phyloP scores from a whole-genome alignment of 2,888 invertebrate species.

The Molanna angustata region DNA sequence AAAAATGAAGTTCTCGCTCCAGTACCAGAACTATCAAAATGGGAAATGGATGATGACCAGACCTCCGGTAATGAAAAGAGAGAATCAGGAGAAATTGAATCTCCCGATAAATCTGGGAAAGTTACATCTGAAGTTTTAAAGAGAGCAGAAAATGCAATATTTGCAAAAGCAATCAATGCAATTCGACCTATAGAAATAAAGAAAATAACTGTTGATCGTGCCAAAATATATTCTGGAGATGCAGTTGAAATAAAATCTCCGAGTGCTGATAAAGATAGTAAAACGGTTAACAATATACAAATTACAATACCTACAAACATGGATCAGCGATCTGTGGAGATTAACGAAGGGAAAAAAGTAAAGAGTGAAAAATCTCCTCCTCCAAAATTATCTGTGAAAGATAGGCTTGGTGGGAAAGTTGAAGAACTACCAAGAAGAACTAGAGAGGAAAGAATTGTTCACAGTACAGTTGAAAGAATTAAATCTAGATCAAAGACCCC shows the following conservation, averaged over 20 bases:
- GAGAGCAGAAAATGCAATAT: constrained; percentile 87
- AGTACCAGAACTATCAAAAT: constrained; percentile 80
- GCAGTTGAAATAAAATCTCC: constrained; percentile 34
- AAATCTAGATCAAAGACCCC: constrained; percentile 56
- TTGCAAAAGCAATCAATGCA: constrained; percentile 83
- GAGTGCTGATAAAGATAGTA: constrained; percentile 36
- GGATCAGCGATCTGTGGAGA: constrained; percentile 50
- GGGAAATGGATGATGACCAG: constrained; percentile 77
- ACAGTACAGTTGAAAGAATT: constrained; percentile 55
- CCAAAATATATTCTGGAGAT: constrained; percentile 62
- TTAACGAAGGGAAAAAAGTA: constrained; percentile 47
- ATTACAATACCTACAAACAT: constrained; percentile 54
- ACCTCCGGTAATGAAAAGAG: constrained; percentile 44
- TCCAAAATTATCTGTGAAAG: constrained; percentile 71
- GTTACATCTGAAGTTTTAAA: constrained; percentile 86
- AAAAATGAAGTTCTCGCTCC: constrained; percentile 67
- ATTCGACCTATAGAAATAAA: constrained; percentile 75
- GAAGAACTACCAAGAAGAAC: constrained; percentile 54
- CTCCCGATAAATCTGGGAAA: constrained; percentile 60
- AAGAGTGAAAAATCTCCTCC: constrained; percentile 45
- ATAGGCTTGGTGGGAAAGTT: constrained; percentile 74
- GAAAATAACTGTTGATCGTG: constrained; percentile 67
- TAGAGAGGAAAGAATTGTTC: constrained; percentile 54
- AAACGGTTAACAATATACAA: constrained; percentile 51
- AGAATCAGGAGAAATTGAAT: constrained; percentile 51